Percentiles rank a stretch among this genome's conserved stretches.
Conservation (phyloP, 2,888 invertebrate species). For the Labia minor region DNA sequence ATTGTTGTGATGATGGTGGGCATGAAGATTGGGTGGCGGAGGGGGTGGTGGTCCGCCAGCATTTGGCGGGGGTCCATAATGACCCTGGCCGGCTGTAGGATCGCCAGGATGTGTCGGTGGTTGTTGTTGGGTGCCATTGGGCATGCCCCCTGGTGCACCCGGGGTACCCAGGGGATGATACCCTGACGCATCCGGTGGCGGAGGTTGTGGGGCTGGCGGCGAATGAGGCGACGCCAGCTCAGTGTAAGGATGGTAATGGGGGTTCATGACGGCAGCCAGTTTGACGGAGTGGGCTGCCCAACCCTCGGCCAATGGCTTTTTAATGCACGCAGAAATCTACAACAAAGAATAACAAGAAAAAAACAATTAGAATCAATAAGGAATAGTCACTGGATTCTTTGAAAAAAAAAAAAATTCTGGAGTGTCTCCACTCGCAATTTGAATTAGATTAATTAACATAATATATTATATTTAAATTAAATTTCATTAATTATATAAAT, state of each 20-base stretch:
- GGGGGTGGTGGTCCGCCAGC: conserved; percentile 25
- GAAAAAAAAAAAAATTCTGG: too few relatives aligned
- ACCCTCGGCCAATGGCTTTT: conserved; percentile 19
- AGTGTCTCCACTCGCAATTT: too few relatives aligned
- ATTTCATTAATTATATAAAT: too few relatives aligned
- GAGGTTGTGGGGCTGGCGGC: conserved; percentile 31
- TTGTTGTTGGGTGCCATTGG: conserved; percentile 23
- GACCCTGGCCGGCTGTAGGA: conserved; percentile 45
- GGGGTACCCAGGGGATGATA: conserved; percentile 20
- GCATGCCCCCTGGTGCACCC: conserved; percentile 17
- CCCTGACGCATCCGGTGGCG: conserved; percentile 22
- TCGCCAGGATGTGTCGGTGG: conserved; percentile 34
- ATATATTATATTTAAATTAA: too few relatives aligned
- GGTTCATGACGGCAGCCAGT: conserved; percentile 87
- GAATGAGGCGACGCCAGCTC: conserved; percentile 65
- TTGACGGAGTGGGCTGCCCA: conserved; percentile 48
- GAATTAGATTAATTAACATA: too few relatives aligned
- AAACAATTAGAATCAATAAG: too few relatives aligned
- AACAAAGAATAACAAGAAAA: not conserved
- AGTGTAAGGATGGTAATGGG: conserved; percentile 78
- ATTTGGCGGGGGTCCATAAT: conserved; percentile 43
- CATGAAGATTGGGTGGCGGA: conserved; percentile 19
- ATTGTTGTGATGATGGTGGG: conserved; percentile 20
- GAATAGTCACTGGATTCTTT: too few relatives aligned
- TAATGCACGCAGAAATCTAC: conserved; percentile 14